Base-by-base conservation (phyloP, 2,888 invertebrate genomes). In the Amblyteles armatorius region DNA sequence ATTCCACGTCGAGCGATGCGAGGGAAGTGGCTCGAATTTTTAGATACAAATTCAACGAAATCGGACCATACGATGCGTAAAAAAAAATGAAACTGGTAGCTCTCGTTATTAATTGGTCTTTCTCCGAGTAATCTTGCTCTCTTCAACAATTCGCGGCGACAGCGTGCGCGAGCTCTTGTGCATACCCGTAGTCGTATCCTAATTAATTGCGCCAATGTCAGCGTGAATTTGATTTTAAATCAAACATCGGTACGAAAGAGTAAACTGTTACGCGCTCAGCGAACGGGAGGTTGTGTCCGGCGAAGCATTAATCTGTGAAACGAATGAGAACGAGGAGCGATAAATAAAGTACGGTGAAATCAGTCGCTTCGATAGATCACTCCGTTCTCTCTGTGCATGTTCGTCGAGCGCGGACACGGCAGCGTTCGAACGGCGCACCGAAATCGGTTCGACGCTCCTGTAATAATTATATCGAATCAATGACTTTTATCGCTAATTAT, bases 81-180 rank as follows among this genome's bases (percentile, higher is more conserved):
- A 65, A 80, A 84, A 79, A 65, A 80, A 84, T 84, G 79, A 77
- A 82, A 87, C 87, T 73, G 83, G 65, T 74, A 82, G 19, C 26
- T 78, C 48, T 69, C 57, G 55, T 13, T 44, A 44, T 44, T 84
- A 87, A 88, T 88, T 88, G 86, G 82, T 69, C 82, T 74, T 83
- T 86, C 60, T 72, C 55, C 84, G 78, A 82, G 68, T 80, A 83
- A 82, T 82, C 26, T 69, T 78, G 40, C 52, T n/a, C 55, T 63
- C 80, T 87, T 86, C 63, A 80, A 36, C 16, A 55, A 13, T 72
- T 4, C 33, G 55, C n/a, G 16, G 3, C 57, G 11, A 26, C 71
- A 22, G 9, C n/a, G 26, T 63, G 44, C 60, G 63, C 40, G 40
- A 3, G 22, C 1, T 11, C 44, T 13, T n/a, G 3, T 9, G 16